Evolutionary conservation across 2,888 invertebrate genomes (phyloP), one percentile per base, ranked within the genome.

Genomic region (Azorinus chamasolen): DNA sequence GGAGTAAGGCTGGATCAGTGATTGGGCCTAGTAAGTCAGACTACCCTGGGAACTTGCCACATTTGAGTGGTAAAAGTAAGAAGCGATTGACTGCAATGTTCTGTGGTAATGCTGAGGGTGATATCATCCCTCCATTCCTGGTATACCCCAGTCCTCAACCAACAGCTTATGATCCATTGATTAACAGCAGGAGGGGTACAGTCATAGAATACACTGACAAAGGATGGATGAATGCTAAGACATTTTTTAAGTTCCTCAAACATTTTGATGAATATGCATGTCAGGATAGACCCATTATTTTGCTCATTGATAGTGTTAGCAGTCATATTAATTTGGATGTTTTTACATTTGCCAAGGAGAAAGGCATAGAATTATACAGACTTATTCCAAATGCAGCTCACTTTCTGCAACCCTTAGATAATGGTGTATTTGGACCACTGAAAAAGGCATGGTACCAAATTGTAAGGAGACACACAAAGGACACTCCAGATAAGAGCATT

Each of bases 391-490:
- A 79, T 71, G 71, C 66, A 4, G 71, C 71, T 18, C 79, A 75
- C 43, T 1, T 79, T 1, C 72, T 80, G 76, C 76, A 77, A 32
- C 76, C 76, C 5, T 14, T 76, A 12, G 79, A 79, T 39, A 61
- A 53, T 37, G 75, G 68, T n/a, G 68, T 73, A 8, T 78, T 74
- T 54, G 73, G 74, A 4, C 69, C 72, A 14, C 48, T 74, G 1
- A 73, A 69, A 32, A 22, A 62, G 8, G 59, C 14, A 45, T 78
- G 78, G 73, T 51, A 65, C 41, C 64, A 64, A 32, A 62, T 69
- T n/a, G 43, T 65, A 14, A 51, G 57, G 37, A 54, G 53, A 10
- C 57, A 74, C 57, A 53, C 20, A n/a, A 41, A 61, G 32, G 61
- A 64, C 14, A 62, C 61, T 41, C 79, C 74, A 18, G 70, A 70